phyloP scores from a whole-genome alignment of 30 jellyfish, hydroid and myxozoan species.

The Turritopsis dohrnii region DNA sequence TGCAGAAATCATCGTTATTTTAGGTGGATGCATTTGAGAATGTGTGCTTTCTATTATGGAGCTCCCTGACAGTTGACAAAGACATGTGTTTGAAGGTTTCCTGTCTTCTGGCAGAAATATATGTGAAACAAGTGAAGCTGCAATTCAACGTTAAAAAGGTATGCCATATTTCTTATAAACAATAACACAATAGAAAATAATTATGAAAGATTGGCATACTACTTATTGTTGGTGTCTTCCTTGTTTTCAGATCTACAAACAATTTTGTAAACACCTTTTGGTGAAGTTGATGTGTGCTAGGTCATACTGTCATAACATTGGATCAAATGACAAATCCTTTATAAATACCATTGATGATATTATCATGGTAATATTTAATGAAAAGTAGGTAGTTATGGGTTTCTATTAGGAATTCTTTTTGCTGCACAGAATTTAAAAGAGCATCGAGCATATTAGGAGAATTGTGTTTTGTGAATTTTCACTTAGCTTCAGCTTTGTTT shows the following conservation, averaged over 20 bases:
- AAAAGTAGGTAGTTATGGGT: not conserved
- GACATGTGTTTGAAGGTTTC: not conserved
- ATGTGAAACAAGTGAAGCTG: not conserved
- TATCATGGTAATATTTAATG: not conserved
- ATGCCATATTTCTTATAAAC: too few relatives aligned
- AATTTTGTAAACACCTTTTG: conserved; percentile 2
- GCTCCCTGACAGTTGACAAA: not conserved
- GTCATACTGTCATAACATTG: not conserved
- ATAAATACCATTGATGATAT: not conserved
- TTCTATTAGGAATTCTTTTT: not conserved
- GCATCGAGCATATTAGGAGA: too few relatives aligned
- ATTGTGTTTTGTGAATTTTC: not conserved
- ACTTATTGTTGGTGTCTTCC: too few relatives aligned
- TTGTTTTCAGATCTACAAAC: not conserved
- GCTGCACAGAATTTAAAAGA: not conserved
- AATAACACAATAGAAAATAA: too few relatives aligned
- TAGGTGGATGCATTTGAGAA: not conserved
- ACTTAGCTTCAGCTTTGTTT: too few relatives aligned
- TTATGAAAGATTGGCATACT: not conserved
- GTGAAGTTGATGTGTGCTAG: not conserved
- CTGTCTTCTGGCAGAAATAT: not conserved
- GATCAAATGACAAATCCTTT: not conserved
- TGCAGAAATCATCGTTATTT: not conserved
- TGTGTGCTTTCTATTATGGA: not conserved
- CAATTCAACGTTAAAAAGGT: conserved; percentile 6